Evolutionary conservation across 2,113 vertebrate genomes (phyloP), one percentile per base, ranked within the genome.

Genomic region (Lagopus muta): DNA sequence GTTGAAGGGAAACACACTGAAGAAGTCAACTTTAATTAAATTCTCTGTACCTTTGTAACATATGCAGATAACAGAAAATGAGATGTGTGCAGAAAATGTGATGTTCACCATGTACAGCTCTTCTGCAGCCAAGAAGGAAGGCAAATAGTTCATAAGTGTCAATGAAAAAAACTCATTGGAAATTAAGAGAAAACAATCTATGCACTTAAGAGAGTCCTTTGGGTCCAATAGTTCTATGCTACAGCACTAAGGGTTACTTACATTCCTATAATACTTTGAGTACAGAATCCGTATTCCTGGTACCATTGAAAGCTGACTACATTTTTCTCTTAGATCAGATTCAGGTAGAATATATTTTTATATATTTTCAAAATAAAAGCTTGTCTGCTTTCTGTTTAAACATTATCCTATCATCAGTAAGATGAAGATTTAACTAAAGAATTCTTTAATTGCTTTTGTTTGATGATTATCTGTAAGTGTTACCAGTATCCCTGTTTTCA

Each of bases 21-120:
- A 62, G 38, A 78, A 79, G 40, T 87, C 55, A 58, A 25, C 5
- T 88, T 84, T 79, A 71, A 27, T 62, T 89, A 80, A 88, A 38
- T 20, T 19, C 17, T 81, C 54, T 73, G 30, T 43, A 34, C 34
- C 13, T 76, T 79, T 54, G 40, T 32, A 25, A 58, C 8, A 5
- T 45, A 17, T 45, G 34, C 13, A 72, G 43, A 30, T 65, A 45
- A 15, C 21, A 80, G 60, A 28, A 64, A 64, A 64, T 15, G 34
- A 78, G 28, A n/a, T 36, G 28, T 57, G 28, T 61, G 21, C 43
- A 75, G 62, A 48, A 79, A 12, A 22, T 75, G 16, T 9, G 30
- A 40, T 32, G 6, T 48, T 87, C 43, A 27, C 32, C 34, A 81
- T 38, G 47, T 55, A 60, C 5, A 91, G 25, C 19, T 87, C 10